These are phyloP conservation scores for Drosophila niveifrons DNA, from an alignment of 2,888 invertebrate genomes.

Conservation along the genomic window DNA sequence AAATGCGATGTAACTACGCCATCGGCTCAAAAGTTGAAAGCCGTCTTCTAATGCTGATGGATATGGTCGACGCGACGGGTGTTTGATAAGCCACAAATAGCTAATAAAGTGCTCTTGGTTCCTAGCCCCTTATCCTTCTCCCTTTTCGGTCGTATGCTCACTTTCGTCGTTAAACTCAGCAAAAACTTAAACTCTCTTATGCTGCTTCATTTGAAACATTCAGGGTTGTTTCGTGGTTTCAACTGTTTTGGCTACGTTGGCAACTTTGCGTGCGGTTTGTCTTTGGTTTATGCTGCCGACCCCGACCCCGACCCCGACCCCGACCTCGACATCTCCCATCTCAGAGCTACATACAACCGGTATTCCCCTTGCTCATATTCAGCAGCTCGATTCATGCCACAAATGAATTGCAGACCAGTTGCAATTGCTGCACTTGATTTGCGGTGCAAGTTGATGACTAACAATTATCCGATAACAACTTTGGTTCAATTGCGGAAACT, in stretches of 20 bases:
- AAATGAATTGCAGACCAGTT: constrained; percentile 76
- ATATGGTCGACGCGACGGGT: constrained; percentile 35
- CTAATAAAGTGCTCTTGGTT: constrained; percentile 44
- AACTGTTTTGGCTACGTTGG: constrained; percentile 74
- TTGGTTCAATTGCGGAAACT: constrained; percentile 15
- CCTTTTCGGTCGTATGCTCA: no score
- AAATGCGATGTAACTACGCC: constrained; percentile 48
- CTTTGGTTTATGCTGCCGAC: constrained; percentile 45
- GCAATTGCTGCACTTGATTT: constrained; percentile 81
- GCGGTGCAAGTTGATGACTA: constrained; percentile 72
- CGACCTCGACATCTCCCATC: background rate
- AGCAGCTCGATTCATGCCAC: constrained; percentile 40
- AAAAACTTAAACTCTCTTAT: constrained; percentile 24
- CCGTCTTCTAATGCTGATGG: constrained; percentile 52
- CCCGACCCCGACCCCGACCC: background rate
- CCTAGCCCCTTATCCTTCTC: background rate
- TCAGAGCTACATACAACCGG: constrained; percentile 9
- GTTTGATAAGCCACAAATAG: constrained; percentile 61
- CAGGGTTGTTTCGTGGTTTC: constrained; percentile 61
- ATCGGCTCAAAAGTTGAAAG: constrained; percentile 57
- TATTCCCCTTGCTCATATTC: background rate
- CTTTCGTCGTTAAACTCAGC: constrained; percentile 26
- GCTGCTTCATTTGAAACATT: constrained; percentile 32
- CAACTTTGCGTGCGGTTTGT: constrained; percentile 77
- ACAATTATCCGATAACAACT: constrained; percentile 71